A percentile compares a stretch with the other conserved stretches of the same genome.
phyloP scores from a whole-genome alignment of 23 tunicate species.

The Halocynthia roretzi region DNA sequence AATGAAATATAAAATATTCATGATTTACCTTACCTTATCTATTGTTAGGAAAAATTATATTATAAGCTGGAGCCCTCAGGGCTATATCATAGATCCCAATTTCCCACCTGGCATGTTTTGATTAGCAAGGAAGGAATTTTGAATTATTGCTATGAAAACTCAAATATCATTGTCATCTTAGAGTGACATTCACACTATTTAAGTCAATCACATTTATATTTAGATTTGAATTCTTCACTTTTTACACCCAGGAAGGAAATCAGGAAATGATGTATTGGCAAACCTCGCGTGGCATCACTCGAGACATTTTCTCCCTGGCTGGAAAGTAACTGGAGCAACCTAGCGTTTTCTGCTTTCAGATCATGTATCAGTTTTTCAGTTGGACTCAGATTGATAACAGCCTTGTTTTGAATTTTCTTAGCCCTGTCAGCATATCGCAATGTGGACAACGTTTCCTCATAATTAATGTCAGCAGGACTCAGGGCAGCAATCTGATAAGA shows the following conservation, averaged over 20 bases:
- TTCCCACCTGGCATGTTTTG: too few relatives aligned
- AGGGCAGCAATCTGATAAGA: conserved; percentile 66
- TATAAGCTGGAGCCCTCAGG: background rate
- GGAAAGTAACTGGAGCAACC: conserved; percentile 38
- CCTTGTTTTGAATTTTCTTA: conserved; percentile 65
- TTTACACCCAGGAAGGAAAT: too few relatives aligned
- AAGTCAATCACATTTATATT: too few relatives aligned
- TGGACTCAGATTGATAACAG: conserved; percentile 70
- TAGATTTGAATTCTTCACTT: too few relatives aligned
- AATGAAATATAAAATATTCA: background rate
- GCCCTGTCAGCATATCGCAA: conserved; percentile 72
- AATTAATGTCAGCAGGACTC: conserved; percentile 80
- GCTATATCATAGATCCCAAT: too few relatives aligned
- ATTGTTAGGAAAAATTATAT: background rate
- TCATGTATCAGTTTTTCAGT: conserved; percentile 73
- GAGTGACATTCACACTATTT: too few relatives aligned
- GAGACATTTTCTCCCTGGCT: conserved; percentile 7
- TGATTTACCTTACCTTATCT: background rate
- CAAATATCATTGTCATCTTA: too few relatives aligned
- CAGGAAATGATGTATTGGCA: too few relatives aligned
- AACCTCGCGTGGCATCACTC: too few relatives aligned
- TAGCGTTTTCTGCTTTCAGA: conserved; percentile 63
- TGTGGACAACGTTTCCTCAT: conserved; percentile 67
- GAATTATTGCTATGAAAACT: too few relatives aligned
- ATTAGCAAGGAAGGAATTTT: too few relatives aligned